Conservation (phyloP, 2,113 vertebrate species). For the Platysteira castanea region DNA sequence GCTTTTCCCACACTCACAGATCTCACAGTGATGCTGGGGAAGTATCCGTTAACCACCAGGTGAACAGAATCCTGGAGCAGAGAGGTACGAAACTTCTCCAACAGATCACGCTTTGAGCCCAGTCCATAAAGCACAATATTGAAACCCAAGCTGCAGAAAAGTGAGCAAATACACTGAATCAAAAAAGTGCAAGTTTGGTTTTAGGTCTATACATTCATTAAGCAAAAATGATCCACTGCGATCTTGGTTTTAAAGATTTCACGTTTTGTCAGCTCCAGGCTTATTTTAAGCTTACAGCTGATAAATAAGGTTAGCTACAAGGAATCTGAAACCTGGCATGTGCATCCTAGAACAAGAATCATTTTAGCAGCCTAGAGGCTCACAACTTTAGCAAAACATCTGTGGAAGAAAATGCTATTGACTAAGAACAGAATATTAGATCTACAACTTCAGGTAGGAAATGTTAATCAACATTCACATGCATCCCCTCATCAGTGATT, state of each 20-base stretch:
- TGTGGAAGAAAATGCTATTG: background rate
- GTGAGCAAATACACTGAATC: conserved; percentile 7
- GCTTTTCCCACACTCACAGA: conserved; percentile 78
- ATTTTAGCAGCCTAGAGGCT: background rate
- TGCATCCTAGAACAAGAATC: background rate
- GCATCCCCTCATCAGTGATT: background rate
- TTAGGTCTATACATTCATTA: background rate
- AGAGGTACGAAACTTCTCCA: conserved; percentile 87
- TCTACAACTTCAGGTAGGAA: background rate
- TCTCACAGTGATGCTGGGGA: conserved; percentile 93
- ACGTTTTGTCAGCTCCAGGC: background rate
- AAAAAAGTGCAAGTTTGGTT: background rate
- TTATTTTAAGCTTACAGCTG: background rate
- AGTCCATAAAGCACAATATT: conserved; percentile 91
- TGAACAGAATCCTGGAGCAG: conserved; percentile 82
- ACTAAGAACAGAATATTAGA: background rate
- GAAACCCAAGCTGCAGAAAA: conserved; percentile 83
- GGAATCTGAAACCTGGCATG: background rate
- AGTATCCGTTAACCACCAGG: conserved; percentile 95
- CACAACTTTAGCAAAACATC: background rate
- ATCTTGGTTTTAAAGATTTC: background rate
- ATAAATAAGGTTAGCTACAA: background rate
- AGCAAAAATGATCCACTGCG: background rate
- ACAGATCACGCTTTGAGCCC: conserved; percentile 90
- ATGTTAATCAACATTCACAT: background rate